A percentile compares a stretch with the other conserved stretches of the same genome.
phyloP scores from a whole-genome alignment of 2,888 invertebrate genomes.

The Phlogophora meticulosa region DNA sequence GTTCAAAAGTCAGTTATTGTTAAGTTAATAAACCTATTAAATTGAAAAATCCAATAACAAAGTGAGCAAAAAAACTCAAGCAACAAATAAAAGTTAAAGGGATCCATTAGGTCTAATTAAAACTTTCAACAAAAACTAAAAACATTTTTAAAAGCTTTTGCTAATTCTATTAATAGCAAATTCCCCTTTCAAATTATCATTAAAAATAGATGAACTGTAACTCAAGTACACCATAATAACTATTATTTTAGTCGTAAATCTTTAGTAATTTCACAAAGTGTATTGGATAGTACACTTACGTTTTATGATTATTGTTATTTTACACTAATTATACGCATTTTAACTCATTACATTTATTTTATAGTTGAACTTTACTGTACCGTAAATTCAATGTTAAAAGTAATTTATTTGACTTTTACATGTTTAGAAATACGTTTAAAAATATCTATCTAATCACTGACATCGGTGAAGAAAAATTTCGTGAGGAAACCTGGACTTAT shows the following conservation, averaged over 20 bases:
- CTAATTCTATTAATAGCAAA: neutral
- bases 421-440: neutral
- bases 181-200: conserved; percentile 20
- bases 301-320: conserved; percentile 53
- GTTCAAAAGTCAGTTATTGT: too few species aligned
- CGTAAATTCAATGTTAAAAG: neutral
- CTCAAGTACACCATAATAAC: conserved; percentile 17
- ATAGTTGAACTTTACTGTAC: neutral
- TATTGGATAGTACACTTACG: conserved; percentile 13
- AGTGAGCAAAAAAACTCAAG: too few species aligned
- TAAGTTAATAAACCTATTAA: too few species aligned
- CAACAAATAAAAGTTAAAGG: too few species aligned
- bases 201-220: conserved; percentile 37
- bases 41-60: too few species aligned
- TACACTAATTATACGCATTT: conserved; percentile 31
- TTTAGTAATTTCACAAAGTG: conserved; percentile 28
- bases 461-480: too few species aligned
- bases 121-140: conserved; percentile 1
- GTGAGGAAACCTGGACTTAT: too few species aligned
- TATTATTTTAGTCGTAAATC: conserved; percentile 39
- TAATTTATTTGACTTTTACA: conserved; percentile 22
- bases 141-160: neutral
- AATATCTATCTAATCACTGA: too few species aligned
- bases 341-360: conserved; percentile 19
- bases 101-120: neutral